Base-by-base conservation (phyloP, 2,888 invertebrate genomes). In the Conchocele bisecta region DNA sequence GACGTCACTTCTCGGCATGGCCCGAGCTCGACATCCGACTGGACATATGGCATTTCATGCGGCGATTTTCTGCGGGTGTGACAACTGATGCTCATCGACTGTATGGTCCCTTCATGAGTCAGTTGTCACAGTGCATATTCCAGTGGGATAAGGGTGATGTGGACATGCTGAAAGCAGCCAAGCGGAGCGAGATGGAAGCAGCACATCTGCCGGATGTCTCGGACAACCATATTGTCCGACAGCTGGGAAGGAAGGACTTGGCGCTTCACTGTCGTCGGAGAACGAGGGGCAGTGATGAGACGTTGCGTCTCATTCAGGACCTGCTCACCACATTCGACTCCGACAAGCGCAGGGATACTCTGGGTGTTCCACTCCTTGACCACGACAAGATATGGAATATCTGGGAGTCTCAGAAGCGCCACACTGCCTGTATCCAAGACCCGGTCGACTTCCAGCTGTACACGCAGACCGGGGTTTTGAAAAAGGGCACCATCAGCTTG, bases 1-100 rank as follows among this genome's bases (percentile, higher is more conserved):
- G 20, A 37, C 42, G 24, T n/a, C 28, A 60, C 15, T 58, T 63
- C 20, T 1, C 11, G 4, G 33, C 20, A 22, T 78, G 78, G 74
- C 41, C 57, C 11, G 39, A 56, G 17, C 31, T 64, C 5, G 17
- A 35, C 17, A 35, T 76, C n/a, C 39, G 79, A 1, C 58, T 83
- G 17, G 82, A 82, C 58, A 61, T 77, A 9, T 82, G 79, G 73
- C 78, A 83, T 42, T 80, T 82, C 64, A 82, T 83, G 80, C 33
- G 72, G 5, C 46, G 82, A 1, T 11, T 83, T 1, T 41, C 71
- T 9, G n/a, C 31, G 7, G 69, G 54, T 6, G 66, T 53, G 41
- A 63, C 68, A 37, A 69, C 81, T 11, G 80, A 83, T 26, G 17
- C 71, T 2, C 80, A 83, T 33, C 70, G 58, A 7, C 58, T 82